Evolutionary conservation across 1,140 invertebrate species (phyloP).

Genomic region (Popillia japonica): DNA sequence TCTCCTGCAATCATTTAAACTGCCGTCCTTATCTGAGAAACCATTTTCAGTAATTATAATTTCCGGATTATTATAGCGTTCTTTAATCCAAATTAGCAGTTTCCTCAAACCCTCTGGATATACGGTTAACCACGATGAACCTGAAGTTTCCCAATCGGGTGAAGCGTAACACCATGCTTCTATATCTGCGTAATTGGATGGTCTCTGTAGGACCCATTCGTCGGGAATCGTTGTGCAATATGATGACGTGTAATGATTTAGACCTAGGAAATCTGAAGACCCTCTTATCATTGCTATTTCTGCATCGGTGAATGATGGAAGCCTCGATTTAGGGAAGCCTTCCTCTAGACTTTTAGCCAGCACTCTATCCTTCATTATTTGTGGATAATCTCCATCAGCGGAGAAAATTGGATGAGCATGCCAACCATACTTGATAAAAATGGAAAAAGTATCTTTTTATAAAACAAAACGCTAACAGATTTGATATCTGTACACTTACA

Average conservation of each 20-base stretch:
- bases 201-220: not conserved
- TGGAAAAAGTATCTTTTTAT: not conserved
- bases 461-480: not conserved
- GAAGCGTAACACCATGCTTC: not conserved
- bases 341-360: slow-evolving; percentile 66
- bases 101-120: slow-evolving; percentile 54
- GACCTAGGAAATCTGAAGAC: slow-evolving; percentile 68
- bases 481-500: not conserved
- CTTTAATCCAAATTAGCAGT: slow-evolving; percentile 52
- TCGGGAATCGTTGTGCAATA: not conserved
- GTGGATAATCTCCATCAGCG: slow-evolving; percentile 69
- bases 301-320: slow-evolving; percentile 68
- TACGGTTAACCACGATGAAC: slow-evolving; percentile 37
- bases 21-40: slow-evolving; percentile 43
- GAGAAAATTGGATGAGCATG: slow-evolving; percentile 72
- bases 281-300: slow-evolving; percentile 68
- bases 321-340: slow-evolving; percentile 66
- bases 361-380: slow-evolving; percentile 67
- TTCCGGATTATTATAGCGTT: slow-evolving; percentile 47
- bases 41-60: slow-evolving; percentile 53
- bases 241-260: slow-evolving; percentile 67
- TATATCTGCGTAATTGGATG: not conserved
- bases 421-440: slow-evolving; percentile 65
- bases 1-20: slow-evolving; percentile 65
- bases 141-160: slow-evolving; percentile 38